Evolutionary conservation across 1,140 invertebrate genomes (phyloP).

Genomic region (Leptinotarsa texana): DNA sequence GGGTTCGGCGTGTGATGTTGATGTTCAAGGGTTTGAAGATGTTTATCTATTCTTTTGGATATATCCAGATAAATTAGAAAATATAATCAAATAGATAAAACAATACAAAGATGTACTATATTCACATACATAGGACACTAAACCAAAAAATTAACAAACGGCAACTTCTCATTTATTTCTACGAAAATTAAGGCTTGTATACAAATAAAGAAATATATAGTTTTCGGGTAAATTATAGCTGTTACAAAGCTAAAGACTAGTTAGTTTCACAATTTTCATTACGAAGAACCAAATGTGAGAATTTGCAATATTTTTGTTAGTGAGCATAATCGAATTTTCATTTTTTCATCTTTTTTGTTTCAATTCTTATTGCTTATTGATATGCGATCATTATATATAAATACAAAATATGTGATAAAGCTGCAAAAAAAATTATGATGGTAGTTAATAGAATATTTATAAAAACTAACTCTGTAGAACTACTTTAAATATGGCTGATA

Average conservation of each 20-base stretch:
- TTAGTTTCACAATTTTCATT: slow-evolving; percentile 14
- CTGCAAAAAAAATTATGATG: background rate
- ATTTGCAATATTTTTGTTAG: slow-evolving; percentile 10
- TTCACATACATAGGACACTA: too few relatives aligned
- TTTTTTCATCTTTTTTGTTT: background rate
- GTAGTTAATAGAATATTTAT: background rate
- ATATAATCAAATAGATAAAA: too few relatives aligned
- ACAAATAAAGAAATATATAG: slow-evolving; percentile 8
- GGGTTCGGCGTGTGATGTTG: too few relatives aligned
- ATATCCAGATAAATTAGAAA: too few relatives aligned
- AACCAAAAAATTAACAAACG: background rate
- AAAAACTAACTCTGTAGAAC: slow-evolving; percentile 1
- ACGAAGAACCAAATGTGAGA: background rate
- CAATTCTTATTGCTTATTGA: slow-evolving; percentile 20
- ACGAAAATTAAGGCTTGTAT: slow-evolving; percentile 10
- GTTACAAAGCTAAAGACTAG: slow-evolving; percentile 26
- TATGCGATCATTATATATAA: slow-evolving; percentile 14
- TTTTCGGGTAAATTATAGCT: background rate
- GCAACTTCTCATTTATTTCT: slow-evolving; percentile 18
- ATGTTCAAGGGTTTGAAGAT: too few relatives aligned
- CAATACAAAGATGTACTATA: too few relatives aligned
- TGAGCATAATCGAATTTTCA: slow-evolving; percentile 1
- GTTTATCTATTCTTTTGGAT: too few relatives aligned
- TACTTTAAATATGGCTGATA: slow-evolving; percentile 22
- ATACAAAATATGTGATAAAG: slow-evolving; percentile 14